Percentiles rank a stretch among this genome's conserved stretches.
Evolutionary conservation across 2,888 invertebrate species (phyloP).

Genomic region (Doris montereyensis): DNA sequence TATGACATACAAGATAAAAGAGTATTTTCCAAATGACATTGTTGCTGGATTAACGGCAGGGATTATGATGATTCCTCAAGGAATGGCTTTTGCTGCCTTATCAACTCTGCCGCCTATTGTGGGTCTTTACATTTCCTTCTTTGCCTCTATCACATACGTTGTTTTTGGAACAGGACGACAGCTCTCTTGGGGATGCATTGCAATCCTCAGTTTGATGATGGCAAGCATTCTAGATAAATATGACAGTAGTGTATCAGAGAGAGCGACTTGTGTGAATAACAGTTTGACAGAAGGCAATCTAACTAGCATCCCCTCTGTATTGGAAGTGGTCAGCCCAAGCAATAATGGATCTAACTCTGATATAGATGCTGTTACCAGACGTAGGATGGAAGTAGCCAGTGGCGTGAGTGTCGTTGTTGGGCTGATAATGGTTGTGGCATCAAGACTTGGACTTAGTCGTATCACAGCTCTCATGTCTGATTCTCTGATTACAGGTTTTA

Average conservation of each 20-base stretch:
- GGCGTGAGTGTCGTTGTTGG: conserved; percentile 49
- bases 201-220: conserved; percentile 45
- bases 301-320: not conserved
- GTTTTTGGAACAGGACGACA: conserved; percentile 90
- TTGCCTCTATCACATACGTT: conserved; percentile 87
- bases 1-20: conserved; percentile 50
- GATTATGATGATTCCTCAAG: conserved; percentile 66
- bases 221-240: conserved; percentile 42
- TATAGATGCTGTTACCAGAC: conserved; percentile 5
- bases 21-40: conserved; percentile 80
- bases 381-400: conserved; percentile 48
- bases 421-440: conserved; percentile 47
- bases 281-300: not conserved
- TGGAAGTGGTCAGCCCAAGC: not conserved
- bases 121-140: conserved; percentile 88
- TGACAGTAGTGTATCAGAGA: conserved; percentile 6
- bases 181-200: conserved; percentile 80
- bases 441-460: conserved; percentile 49
- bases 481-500: conserved; percentile 84
- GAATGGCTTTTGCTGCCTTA: conserved; percentile 75
- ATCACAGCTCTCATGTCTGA: conserved; percentile 52
- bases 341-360: not conserved
- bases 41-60: conserved; percentile 87
- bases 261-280: not conserved
- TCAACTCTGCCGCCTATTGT: conserved; percentile 73